A percentile compares a stretch with the other conserved stretches of the same genome.
phyloP scores from a whole-genome alignment of 1,140 invertebrate genomes.

The Zaprionus lachaisei region DNA sequence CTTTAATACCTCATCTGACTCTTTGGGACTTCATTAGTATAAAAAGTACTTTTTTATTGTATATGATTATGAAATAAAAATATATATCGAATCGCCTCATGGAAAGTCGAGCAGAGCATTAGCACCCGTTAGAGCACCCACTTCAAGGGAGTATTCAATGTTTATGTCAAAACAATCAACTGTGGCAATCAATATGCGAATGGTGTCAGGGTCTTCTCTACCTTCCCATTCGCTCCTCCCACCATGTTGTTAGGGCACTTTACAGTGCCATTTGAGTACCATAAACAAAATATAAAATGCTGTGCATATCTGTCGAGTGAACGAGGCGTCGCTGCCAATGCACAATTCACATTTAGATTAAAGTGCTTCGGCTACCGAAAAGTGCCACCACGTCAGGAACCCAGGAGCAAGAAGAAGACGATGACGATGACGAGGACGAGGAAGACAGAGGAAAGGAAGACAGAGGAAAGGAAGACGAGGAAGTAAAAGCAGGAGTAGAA shows the following conservation, averaged over 20 bases:
- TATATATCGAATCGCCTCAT: not conserved
- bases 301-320: constrained; percentile 33
- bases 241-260: constrained; percentile 16
- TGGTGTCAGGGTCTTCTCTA: constrained; percentile 2
- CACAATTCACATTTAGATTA: constrained; percentile 61
- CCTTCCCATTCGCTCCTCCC: too few species aligned
- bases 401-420: constrained; percentile 7
- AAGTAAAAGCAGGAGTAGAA: not conserved
- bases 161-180: constrained; percentile 49
- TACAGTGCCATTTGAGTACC: constrained; percentile 60
- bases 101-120: not conserved
- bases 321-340: constrained; percentile 35
- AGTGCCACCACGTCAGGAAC: constrained; percentile 67
- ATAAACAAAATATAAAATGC: constrained; percentile 69
- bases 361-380: constrained; percentile 68
- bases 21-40: not conserved
- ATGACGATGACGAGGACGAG: not conserved
- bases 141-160: constrained; percentile 20
- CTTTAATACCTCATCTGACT: not conserved
- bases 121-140: not conserved
- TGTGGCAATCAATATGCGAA: constrained; percentile 46
- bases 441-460: not conserved
- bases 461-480: not conserved
- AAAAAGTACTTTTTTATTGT: not conserved
- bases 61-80: not conserved